Conservation (phyloP, 2,888 invertebrate species). For the Salticus scenicus region DNA sequence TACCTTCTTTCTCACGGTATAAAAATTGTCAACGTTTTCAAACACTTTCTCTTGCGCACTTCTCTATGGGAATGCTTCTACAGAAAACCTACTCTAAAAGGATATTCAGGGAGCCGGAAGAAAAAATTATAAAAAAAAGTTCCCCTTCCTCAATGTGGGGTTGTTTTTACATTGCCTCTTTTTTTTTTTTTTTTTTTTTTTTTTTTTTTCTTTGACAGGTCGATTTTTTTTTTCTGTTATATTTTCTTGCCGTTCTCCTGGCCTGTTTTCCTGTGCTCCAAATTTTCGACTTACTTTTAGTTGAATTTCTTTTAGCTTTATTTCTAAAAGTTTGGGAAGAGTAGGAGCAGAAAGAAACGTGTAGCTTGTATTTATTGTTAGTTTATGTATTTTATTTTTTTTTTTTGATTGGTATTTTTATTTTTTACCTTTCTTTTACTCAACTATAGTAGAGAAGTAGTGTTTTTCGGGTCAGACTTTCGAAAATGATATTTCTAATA, state of each 20-base stretch:
- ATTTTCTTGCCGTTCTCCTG: background rate
- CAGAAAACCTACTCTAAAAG: background rate
- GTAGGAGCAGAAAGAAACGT: background rate
- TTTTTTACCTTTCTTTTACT: too few relatives aligned
- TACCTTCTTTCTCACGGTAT: conserved; percentile 62
- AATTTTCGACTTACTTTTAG: background rate
- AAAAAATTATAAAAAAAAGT: background rate
- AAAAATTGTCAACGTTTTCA: conserved; percentile 22
- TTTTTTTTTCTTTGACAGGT: background rate
- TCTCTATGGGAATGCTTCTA: background rate
- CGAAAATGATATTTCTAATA: too few relatives aligned
- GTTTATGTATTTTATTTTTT: background rate
- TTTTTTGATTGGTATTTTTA: too few relatives aligned
- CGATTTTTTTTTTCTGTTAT: background rate
- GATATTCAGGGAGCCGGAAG: background rate
- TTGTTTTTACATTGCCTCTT: background rate
- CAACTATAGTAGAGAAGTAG: too few relatives aligned
- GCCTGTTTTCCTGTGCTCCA: conserved; percentile 1
- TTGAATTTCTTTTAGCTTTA: background rate
- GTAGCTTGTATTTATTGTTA: background rate
- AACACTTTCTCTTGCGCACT: conserved; percentile 44
- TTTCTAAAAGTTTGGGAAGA: background rate
- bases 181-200: background rate
- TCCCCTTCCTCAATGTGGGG: background rate
- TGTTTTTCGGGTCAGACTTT: too few relatives aligned